Conservation (phyloP, 2,888 invertebrate species). For the Drosophila nr. perissopoda region DNA sequence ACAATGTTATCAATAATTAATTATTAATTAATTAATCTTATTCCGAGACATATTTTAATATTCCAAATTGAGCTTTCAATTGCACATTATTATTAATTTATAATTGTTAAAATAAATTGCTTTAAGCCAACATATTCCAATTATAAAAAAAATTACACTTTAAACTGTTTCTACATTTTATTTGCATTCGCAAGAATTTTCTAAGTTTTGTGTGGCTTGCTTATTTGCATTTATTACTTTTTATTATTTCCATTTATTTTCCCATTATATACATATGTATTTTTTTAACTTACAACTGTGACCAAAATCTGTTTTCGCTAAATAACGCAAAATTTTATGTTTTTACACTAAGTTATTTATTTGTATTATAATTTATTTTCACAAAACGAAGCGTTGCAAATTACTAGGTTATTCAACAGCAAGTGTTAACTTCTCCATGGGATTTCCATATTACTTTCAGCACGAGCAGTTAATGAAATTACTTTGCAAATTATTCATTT, state of each 20-base stretch:
- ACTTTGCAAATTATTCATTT: neutral
- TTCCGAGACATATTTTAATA: neutral
- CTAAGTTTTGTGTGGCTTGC: neutral
- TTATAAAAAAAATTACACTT: neutral
- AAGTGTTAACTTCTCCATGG: slow-evolving; percentile 3
- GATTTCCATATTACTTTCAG: slow-evolving; percentile 9
- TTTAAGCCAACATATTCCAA: neutral
- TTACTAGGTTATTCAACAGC: slow-evolving; percentile 31
- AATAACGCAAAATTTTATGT: slow-evolving; percentile 19
- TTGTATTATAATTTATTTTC: slow-evolving; percentile 23
- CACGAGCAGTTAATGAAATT: slow-evolving; percentile 1
- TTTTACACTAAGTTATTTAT: slow-evolving; percentile 29
- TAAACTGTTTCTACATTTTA: neutral
- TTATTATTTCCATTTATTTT: slow-evolving; percentile 17
- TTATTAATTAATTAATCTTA: neutral
- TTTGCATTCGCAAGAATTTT: neutral
- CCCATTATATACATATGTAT: neutral
- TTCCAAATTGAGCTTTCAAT: neutral
- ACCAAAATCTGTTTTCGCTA: slow-evolving; percentile 4
- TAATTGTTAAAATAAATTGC: neutral
- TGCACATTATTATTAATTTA: neutral
- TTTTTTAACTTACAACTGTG: slow-evolving; percentile 5
- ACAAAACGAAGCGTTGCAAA: slow-evolving; percentile 35
- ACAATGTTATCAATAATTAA: neutral
- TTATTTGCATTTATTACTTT: neutral